Evolutionary conservation across 2,888 invertebrate species (phyloP), one percentile per base, ranked within the genome.

Genomic region (Lasioglossum oenotherae): DNA sequence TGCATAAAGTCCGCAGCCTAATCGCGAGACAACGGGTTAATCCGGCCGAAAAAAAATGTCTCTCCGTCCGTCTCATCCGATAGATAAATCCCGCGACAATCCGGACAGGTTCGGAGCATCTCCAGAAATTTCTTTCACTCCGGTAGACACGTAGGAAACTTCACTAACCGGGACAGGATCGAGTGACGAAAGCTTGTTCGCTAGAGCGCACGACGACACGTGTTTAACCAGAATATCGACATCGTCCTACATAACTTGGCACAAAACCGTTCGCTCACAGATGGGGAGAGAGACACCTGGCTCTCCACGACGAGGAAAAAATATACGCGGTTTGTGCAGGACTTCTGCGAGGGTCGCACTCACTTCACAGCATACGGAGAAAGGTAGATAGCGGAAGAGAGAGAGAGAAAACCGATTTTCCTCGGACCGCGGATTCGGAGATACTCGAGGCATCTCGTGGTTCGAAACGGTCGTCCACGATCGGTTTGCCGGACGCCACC

Each of bases 401-500:
- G 49, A 53, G 49, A 53, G 49, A 49, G 6, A 53, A 10, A 53
- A 53, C 10, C n/a, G 53, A 53, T 53, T n/a, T 53, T 53, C n/a
- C 53, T n/a, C 53, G n/a, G 23, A 16, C 31, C n/a, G 31, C 64
- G 64, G 38, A 71, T n/a, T n/a, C 38, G 10, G 12, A n/a, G 71
- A 38, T n/a, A 41, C 71, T 41, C 38, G n/a, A 38, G 38, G n/a
- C 44, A 19, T 73, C 19, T 27, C 31, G 31, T 19, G 19, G n/a
- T 64, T 38, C 27, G 38, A 35, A 76, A 23, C 44, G 44, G 35
- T 31, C 72, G 53, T 80, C 74, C 85, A 35, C 35, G 72, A 71
- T 72, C 35, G 44, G 67, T 60, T 75, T 69, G 53, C 71, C 49
- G 49, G 49, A 12, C 49, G n/a, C 74, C 69, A 44, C 60, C 74